Percentiles rank a stretch among this genome's conserved stretches.
Conservation (phyloP, 1,140 invertebrate genomes). For the Lysiphlebus fabarum region DNA sequence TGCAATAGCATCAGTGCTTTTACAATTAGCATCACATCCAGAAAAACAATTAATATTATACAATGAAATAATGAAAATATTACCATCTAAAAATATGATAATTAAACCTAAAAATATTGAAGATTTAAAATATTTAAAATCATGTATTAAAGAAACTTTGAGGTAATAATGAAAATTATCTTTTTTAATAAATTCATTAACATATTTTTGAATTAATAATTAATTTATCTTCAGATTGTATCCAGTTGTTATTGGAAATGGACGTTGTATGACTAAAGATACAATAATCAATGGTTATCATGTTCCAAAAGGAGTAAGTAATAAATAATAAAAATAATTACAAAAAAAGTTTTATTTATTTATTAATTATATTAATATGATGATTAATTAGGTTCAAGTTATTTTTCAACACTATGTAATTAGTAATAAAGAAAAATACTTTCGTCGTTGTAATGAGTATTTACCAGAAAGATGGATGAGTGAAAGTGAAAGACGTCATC, state of each 20-base stretch:
- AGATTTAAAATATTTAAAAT: constrained; percentile 74
- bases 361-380: constrained; percentile 15
- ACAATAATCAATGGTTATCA: constrained; percentile 76
- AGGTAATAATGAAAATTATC: constrained; percentile 58
- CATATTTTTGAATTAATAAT: neutral
- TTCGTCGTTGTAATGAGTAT: constrained; percentile 65
- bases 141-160: constrained; percentile 86
- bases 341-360: constrained; percentile 17
- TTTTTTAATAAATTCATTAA: too few species aligned
- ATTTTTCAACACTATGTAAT: constrained; percentile 80
- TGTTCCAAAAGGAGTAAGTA: constrained; percentile 82
- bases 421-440: constrained; percentile 71
- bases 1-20: constrained; percentile 72
- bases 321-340: neutral
- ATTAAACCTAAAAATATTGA: constrained; percentile 67
- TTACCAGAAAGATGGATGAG: constrained; percentile 76
- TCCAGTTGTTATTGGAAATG: constrained; percentile 84
- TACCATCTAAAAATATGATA: constrained; percentile 56
- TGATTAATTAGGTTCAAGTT: constrained; percentile 65
- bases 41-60: constrained; percentile 71
- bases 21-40: constrained; percentile 73
- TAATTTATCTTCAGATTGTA: constrained; percentile 65
- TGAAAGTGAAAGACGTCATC: constrained; percentile 51
- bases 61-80: constrained; percentile 65
- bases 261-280: constrained; percentile 74